A percentile compares a stretch with the other conserved stretches of the same genome.
Evolutionary conservation across 2,888 invertebrate genomes (phyloP).

Genomic region (Catocala fraxini): DNA sequence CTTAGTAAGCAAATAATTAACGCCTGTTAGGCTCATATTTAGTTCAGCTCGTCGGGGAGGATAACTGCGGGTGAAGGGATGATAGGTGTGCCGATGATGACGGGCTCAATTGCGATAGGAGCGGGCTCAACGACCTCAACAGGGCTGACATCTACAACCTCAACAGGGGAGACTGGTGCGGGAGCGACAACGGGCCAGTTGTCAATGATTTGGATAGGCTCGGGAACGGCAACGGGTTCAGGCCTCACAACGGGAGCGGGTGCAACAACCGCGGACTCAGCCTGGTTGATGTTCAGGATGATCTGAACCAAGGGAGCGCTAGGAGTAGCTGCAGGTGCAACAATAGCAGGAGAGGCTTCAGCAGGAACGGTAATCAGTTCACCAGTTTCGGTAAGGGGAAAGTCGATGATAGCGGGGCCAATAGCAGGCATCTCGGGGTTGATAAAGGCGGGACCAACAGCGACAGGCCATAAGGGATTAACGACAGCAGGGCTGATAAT

Average conservation of each 20-base stretch:
- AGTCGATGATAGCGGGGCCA: conserved; percentile 13
- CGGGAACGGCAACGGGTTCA: conserved; percentile 19
- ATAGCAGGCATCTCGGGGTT: background rate
- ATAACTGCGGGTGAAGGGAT: conserved; percentile 47
- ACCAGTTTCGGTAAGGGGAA: conserved; percentile 24
- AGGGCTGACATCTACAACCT: conserved; percentile 7
- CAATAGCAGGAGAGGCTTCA: conserved; percentile 17
- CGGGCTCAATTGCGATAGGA: conserved; percentile 24
- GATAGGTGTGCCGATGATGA: conserved; percentile 36
- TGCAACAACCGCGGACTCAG: conserved; percentile 29
- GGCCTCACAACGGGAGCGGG: conserved; percentile 14
- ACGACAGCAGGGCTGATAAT: background rate
- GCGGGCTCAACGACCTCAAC: conserved; percentile 18
- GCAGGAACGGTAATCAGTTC: too few species aligned
- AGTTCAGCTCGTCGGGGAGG: conserved; percentile 62
- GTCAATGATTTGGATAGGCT: conserved; percentile 18
- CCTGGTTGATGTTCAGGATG: conserved; percentile 58
- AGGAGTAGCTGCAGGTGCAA: conserved; percentile 13
- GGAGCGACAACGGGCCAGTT: conserved; percentile 25
- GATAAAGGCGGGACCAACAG: too few species aligned
- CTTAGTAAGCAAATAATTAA: too few species aligned
- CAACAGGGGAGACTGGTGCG: conserved; percentile 7
- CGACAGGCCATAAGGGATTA: too few species aligned
- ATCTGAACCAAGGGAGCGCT: conserved; percentile 58
- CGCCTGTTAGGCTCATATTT: conserved; percentile 26